Conservation (phyloP, 2,113 vertebrate genomes). For the Alethe diademata region DNA sequence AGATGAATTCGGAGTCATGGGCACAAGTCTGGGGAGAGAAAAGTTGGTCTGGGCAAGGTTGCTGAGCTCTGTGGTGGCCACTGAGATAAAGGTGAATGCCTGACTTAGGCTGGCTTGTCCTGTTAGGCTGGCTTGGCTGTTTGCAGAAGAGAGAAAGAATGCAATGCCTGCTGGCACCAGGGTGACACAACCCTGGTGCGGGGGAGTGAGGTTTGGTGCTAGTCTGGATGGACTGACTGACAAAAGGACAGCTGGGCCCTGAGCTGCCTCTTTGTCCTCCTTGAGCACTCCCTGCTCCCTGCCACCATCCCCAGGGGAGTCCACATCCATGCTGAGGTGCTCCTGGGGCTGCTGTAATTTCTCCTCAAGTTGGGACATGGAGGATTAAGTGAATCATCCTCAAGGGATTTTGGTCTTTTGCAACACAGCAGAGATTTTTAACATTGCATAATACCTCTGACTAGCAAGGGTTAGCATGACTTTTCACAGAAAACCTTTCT, state of each 20-base stretch:
- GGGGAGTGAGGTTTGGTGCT: neutral
- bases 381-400: neutral
- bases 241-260: neutral
- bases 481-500: neutral
- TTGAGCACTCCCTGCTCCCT: neutral
- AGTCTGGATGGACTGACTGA: neutral
- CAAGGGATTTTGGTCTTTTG: neutral
- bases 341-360: neutral
- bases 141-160: neutral
- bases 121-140: rapidly evolving
- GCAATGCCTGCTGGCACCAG: neutral
- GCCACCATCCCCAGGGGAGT: neutral
- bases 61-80: neutral
- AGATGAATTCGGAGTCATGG: neutral
- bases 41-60: neutral
- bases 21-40: neutral
- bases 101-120: rapidly evolving
- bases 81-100: neutral
- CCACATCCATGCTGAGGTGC: neutral
- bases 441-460: neutral
- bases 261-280: neutral
- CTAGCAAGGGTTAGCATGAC: neutral
- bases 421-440: neutral
- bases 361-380: neutral
- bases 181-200: neutral